These are phyloP conservation scores for Pollachius pollachius DNA, from an alignment of 2,113 vertebrate genomes.

Conservation along the genomic window DNA sequence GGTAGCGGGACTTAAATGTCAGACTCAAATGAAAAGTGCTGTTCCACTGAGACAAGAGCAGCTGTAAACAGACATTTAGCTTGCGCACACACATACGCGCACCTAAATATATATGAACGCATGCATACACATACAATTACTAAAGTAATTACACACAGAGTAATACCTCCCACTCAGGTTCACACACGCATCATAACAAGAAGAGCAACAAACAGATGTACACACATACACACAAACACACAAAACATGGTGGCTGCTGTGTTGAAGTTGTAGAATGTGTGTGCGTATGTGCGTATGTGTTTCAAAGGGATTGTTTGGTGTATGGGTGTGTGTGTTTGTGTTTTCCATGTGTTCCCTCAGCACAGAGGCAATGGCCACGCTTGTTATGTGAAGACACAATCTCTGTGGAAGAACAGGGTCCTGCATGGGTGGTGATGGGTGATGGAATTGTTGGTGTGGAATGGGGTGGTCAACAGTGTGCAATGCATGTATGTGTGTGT, in stretches of 20 bases:
- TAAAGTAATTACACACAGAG: neutral
- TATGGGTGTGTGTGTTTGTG: neutral
- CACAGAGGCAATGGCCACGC: conserved; percentile 11
- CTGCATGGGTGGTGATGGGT: neutral
- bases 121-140: neutral
- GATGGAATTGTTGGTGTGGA: no score
- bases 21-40: conserved; percentile 59
- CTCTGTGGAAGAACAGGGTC: neutral
- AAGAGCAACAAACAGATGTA: neutral
- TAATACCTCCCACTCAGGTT: neutral
- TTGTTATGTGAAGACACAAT: conserved; percentile 2
- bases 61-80: conserved; percentile 41
- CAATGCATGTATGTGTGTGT: no score
- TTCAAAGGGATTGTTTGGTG: conserved; percentile 19
- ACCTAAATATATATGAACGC: neutral
- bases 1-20: conserved; percentile 62
- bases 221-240: neutral
- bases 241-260: neutral
- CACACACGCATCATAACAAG: neutral
- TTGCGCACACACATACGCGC: neutral
- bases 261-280: neutral
- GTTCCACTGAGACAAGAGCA: conserved; percentile 48
- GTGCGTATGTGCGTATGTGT: neutral
- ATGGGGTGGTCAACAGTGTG: no score
- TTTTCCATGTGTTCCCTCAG: neutral